Evolutionary conservation across 2,888 invertebrate genomes (phyloP).

Genomic region (Brachynemurus nebulosus): DNA sequence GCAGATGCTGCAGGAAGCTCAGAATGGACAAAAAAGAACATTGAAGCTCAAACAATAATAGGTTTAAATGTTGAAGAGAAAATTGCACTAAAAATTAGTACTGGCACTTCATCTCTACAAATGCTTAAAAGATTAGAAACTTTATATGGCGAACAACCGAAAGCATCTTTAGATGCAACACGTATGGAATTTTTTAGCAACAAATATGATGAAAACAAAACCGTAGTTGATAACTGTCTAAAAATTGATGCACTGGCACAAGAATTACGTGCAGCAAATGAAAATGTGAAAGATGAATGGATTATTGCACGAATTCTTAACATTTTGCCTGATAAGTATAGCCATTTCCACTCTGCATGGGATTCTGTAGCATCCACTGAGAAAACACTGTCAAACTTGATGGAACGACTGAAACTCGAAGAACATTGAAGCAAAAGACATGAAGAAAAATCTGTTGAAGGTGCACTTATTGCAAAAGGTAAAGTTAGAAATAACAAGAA

Average conservation of each 20-base stretch:
- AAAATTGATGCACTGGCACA: not conserved
- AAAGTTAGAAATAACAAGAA: not conserved
- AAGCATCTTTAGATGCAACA: not conserved
- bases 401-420: not conserved
- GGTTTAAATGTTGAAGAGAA: slow-evolving; percentile 4
- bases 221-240: not conserved
- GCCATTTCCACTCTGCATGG: not conserved
- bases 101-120: not conserved
- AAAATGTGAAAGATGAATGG: not conserved
- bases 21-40: not conserved
- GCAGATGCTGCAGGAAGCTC: too few relatives aligned
- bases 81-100: not conserved
- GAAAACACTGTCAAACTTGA: slow-evolving; percentile 1
- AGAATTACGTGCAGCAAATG: not conserved
- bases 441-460: not conserved
- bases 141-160: not conserved
- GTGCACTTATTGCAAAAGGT: slow-evolving; percentile 2
- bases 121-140: not conserved
- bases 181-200: not conserved
- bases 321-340: not conserved
- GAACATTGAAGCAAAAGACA: not conserved
- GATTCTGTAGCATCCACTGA: not conserved
- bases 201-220: not conserved
- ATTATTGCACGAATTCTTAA: not conserved
- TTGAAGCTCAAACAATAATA: not conserved